A percentile compares a stretch with the other conserved stretches of the same genome.
phyloP scores from a whole-genome alignment of 2,888 invertebrate species.

The Anthophora plumipes region DNA sequence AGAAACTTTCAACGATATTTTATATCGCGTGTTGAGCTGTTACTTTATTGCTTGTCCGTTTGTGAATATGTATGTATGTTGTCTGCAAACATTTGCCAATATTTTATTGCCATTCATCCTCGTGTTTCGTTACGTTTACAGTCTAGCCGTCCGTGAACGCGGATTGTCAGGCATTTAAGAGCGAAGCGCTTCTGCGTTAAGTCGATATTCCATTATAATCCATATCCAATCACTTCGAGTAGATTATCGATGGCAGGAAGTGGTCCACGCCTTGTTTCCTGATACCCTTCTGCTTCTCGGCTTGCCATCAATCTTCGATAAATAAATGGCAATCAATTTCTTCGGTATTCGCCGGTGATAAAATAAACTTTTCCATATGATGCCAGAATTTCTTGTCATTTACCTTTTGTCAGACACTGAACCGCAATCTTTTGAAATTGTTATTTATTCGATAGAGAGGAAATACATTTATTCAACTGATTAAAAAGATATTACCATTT shows the following conservation, averaged over 20 bases:
- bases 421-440: background rate
- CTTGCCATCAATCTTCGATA: conserved; percentile 64
- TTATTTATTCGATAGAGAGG: background rate
- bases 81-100: background rate
- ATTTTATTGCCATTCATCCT: background rate
- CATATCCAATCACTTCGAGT: conserved; percentile 80
- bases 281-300: conserved; percentile 43
- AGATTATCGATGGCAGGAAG: conserved; percentile 79
- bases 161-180: conserved; percentile 17
- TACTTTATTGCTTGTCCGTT: background rate
- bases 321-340: conserved; percentile 69
- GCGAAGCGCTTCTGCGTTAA: conserved; percentile 61
- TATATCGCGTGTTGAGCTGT: background rate
- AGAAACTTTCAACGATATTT: background rate
- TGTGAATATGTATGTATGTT: background rate
- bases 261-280: conserved; percentile 72
- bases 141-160: background rate
- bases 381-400: background rate
- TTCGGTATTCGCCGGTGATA: conserved; percentile 2
- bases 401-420: background rate
- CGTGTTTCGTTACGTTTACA: background rate
- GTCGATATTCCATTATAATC: conserved; percentile 75
- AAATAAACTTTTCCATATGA: background rate
- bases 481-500: too few relatives aligned
- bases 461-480: background rate